Evolutionary conservation across 2,113 vertebrate species (phyloP).

Genomic region (Cavia porcellus): DNA sequence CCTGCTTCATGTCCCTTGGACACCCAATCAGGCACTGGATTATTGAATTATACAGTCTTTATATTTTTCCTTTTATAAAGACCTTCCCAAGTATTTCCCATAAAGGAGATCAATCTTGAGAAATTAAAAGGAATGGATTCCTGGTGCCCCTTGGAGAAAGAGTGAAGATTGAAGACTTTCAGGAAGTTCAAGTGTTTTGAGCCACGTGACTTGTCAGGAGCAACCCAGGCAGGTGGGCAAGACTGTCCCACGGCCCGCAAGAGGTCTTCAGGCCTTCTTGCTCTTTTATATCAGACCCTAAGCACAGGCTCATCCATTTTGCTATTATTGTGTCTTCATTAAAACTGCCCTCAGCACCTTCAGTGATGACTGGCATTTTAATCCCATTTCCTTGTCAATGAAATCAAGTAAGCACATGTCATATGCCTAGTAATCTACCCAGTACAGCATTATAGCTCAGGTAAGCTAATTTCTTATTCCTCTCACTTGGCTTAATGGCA

Average conservation of each 20-base stretch:
- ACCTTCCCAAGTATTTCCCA: not conserved
- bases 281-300: not conserved
- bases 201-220: not conserved
- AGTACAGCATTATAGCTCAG: not conserved
- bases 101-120: not conserved
- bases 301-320: not conserved
- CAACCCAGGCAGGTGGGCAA: not conserved
- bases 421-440: not conserved
- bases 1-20: not conserved
- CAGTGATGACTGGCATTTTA: not conserved
- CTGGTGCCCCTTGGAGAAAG: not conserved
- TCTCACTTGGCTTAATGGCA: not conserved
- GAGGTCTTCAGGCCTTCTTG: not conserved
- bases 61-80: not conserved
- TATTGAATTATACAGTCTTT: not conserved
- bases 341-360: not conserved
- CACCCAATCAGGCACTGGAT: not conserved
- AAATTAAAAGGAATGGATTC: not conserved
- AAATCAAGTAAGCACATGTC: not conserved
- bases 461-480: not conserved
- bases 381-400: not conserved
- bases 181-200: not conserved
- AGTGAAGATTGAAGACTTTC: not conserved
- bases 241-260: not conserved
- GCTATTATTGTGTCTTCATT: not conserved